Evolutionary conservation across 2,113 vertebrate species (phyloP).

Genomic region (Ivindomyrus marchei): DNA sequence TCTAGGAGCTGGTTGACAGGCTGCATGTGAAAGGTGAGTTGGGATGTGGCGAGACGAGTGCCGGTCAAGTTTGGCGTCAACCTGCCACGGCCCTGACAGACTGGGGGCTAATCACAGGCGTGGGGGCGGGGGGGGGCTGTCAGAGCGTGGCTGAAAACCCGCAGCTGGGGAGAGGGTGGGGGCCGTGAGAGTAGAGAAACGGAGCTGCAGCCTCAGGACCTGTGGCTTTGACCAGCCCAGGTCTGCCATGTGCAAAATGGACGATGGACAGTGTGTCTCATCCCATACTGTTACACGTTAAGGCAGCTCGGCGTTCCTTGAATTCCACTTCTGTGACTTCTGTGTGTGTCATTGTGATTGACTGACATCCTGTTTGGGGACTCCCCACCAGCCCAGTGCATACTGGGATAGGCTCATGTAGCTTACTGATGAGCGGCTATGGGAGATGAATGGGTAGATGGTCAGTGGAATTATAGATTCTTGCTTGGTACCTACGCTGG

Average conservation of each 20-base stretch:
- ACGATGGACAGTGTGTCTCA: background rate
- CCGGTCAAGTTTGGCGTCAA: background rate
- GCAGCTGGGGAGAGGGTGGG: background rate
- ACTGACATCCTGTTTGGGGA: background rate
- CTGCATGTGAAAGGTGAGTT: background rate
- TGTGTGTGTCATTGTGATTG: background rate
- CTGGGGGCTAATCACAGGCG: conserved; percentile 3
- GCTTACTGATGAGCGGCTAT: background rate
- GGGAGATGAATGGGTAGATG: background rate
- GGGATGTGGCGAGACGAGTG: background rate
- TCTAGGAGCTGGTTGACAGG: background rate
- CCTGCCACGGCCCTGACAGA: conserved; percentile 21
- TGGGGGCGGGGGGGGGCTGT: conserved; percentile 10
- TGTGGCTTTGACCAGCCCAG: background rate
- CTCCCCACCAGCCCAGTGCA: background rate
- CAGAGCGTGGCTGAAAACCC: conserved; percentile 2
- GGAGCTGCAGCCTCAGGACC: background rate
- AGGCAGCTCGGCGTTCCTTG: background rate
- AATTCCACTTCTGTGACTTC: background rate
- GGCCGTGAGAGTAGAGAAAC: background rate
- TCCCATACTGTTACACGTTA: background rate
- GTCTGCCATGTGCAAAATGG: background rate
- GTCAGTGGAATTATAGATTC: background rate
- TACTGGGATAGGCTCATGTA: background rate
- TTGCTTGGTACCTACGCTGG: background rate